Evolutionary conservation across 2,113 vertebrate genomes (phyloP), one percentile per base, ranked within the genome.

Genomic region (Chaetodon auriga): DNA sequence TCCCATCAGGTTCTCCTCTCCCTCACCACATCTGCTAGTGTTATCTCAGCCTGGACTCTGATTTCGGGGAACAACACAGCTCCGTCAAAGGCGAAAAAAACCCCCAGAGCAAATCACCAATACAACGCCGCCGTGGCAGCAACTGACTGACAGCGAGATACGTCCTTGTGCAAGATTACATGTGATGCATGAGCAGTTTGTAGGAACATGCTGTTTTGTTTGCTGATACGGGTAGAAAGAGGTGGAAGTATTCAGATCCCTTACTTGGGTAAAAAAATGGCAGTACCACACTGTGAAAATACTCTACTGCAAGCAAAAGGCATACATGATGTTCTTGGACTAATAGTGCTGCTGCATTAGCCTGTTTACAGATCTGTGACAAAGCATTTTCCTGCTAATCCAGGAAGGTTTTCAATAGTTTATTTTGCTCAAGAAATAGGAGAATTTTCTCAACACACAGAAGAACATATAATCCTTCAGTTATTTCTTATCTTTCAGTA

Each of bases 11-110:
- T 62, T 81, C 64, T 71, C 48, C 62, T 58, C 51, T 63, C 83
- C 53, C 45, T 77, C 12, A 4, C 5, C 68, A 65, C 78, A 73
- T 87, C 84, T 78, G 65, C 68, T 68, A 2, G 14, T 21, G 51
- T 80, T 85, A 73, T 89, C 87, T 55, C 48, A 78, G 78, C 69
- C 73, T 58, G 75, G 74, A 63, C 74, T 80, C 48, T 69, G 71
- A 80, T 79, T 89, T 83, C 6, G 23, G 46, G 51, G 61, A 85
- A 75, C 61, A 80, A 83, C 82, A 61, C 53, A 38, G 54, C 35
- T 69, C 41, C 19, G 46, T 80, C 73, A 53, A 48, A 46, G 54
- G 72, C 25, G 3, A 5, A 61, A 68, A 51, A 7, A 35, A 60
- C 41, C 41, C 38, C 53, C 78, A 15, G 66, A 73, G 76, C 77